These are phyloP conservation scores for Periophthalmus modestus DNA, from an alignment of 2,113 vertebrate genomes.

Conservation along the genomic window DNA sequence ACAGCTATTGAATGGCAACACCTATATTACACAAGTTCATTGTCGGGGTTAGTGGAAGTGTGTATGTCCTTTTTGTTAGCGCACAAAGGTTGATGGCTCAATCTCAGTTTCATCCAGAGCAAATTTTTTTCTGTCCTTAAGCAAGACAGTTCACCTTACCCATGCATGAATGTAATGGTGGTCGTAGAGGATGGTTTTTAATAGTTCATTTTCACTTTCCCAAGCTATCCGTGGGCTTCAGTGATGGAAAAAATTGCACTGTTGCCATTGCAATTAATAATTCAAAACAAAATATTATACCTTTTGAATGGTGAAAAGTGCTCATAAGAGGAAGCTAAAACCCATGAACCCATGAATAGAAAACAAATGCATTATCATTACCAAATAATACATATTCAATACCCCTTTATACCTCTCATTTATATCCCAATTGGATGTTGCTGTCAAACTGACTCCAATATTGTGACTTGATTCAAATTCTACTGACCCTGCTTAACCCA, in stretches of 20 bases:
- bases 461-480: background rate
- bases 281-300: background rate
- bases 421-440: background rate
- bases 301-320: background rate
- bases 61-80: too few species aligned
- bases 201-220: too few species aligned
- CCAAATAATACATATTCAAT: background rate
- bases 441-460: background rate
- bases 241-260: too few species aligned
- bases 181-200: background rate
- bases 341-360: too few species aligned
- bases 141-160: background rate
- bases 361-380: background rate
- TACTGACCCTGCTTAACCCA: slow-evolving; percentile 41
- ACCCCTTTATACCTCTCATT: background rate
- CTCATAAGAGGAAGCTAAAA: background rate
- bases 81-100: background rate
- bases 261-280: too few species aligned
- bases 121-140: background rate
- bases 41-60: background rate
- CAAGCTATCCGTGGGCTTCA: too few species aligned
- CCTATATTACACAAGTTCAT: background rate
- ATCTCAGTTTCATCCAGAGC: background rate
- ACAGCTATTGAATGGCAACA: background rate
- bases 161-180: background rate